A percentile compares a stretch with the other conserved stretches of the same genome.
These are phyloP conservation scores for Philhelius pedissequus DNA, from an alignment of 2,888 invertebrate species.

Conservation along the genomic window DNA sequence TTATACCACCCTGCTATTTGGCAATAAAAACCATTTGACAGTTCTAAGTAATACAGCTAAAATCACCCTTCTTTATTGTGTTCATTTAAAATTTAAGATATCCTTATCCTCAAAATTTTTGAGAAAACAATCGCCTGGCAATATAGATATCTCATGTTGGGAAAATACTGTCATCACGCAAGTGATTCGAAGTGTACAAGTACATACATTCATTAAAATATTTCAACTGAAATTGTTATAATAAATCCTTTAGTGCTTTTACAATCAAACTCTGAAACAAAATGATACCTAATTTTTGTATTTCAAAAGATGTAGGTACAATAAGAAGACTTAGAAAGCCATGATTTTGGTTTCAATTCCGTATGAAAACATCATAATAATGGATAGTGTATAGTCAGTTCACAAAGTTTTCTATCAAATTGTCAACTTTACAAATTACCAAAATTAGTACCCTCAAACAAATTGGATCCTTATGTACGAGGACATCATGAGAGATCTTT, in stretches of 20 bases:
- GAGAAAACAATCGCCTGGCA: too few relatives aligned
- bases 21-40: too few relatives aligned
- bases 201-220: too few relatives aligned
- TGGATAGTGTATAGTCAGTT: background rate
- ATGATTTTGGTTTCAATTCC: background rate
- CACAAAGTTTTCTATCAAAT: conserved; percentile 2
- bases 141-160: too few relatives aligned
- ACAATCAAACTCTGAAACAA: background rate
- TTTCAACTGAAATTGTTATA: background rate
- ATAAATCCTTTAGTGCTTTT: background rate
- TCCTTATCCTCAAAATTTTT: too few relatives aligned
- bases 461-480: background rate
- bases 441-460: conserved; percentile 11
- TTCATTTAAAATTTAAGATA: too few relatives aligned
- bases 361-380: background rate
- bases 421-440: conserved; percentile 8
- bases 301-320: background rate
- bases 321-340: background rate
- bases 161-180: too few relatives aligned
- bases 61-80: too few relatives aligned
- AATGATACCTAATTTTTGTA: background rate
- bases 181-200: too few relatives aligned
- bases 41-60: too few relatives aligned
- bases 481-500: conserved; percentile 10
- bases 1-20: too few relatives aligned